Conservation (phyloP, 2,797 vertebrate species). For the Miichthys miiuy region DNA sequence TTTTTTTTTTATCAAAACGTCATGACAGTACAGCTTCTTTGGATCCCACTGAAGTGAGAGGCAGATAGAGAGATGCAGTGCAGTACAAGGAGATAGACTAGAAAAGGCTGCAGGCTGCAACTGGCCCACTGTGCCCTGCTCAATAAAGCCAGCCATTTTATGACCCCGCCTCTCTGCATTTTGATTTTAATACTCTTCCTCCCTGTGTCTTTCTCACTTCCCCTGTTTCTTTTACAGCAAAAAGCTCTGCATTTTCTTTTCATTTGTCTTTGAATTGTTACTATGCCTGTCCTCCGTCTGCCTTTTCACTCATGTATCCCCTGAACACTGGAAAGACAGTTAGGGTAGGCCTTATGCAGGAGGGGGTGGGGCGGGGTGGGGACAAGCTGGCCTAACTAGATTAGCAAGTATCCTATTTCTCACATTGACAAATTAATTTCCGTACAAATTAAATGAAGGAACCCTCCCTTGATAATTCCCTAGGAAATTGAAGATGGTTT, state of each 20-base stretch:
- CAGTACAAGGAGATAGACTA: conserved; percentile 40
- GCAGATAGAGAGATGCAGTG: conserved; percentile 30
- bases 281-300: conserved; percentile 6
- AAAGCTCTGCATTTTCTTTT: conserved; percentile 7
- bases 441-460: conserved; percentile 75
- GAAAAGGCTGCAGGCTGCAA: conserved; percentile 56
- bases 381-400: conserved; percentile 62
- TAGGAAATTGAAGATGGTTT: conserved; percentile 73
- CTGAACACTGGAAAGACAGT: conserved; percentile 9
- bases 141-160: conserved; percentile 76
- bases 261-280: conserved; percentile 28
- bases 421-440: conserved; percentile 80
- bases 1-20: background rate
- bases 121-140: conserved; percentile 61
- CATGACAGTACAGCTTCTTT: conserved; percentile 8
- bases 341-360: background rate
- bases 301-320: conserved; percentile 11
- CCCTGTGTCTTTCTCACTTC: conserved; percentile 31
- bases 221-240: conserved; percentile 33
- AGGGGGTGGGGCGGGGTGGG: background rate
- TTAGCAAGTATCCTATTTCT: conserved; percentile 75
- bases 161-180: conserved; percentile 66
- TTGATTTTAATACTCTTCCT: conserved; percentile 73
- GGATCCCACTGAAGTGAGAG: conserved; percentile 1
- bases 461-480: conserved; percentile 70